phyloP scores from a whole-genome alignment of 1,140 invertebrate genomes.

The Stenopsyche tienmushanensis region DNA sequence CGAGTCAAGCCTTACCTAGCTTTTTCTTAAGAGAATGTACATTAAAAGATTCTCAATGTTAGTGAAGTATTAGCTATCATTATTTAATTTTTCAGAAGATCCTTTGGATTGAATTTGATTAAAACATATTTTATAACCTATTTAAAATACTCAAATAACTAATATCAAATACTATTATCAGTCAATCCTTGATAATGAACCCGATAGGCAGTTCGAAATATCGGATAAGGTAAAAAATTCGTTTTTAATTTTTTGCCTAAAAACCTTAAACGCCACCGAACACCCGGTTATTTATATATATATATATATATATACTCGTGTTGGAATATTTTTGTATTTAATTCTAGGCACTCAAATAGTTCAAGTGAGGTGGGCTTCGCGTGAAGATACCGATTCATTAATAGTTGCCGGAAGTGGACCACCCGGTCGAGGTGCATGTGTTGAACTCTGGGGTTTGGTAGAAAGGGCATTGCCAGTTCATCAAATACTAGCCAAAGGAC shows the following conservation, averaged over 20 bases:
- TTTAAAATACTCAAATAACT: no score
- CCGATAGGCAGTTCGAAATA: no score
- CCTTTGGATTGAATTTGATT: not conserved
- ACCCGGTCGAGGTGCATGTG: conserved; percentile 60
- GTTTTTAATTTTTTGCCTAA: no score
- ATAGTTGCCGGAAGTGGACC: conserved; percentile 68
- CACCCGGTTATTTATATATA: conserved; percentile 1
- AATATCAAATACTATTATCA: no score
- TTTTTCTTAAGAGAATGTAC: conserved; percentile 73
- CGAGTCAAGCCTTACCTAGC: conserved; percentile 74
- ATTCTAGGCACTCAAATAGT: conserved; percentile 54
- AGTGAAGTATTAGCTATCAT: conserved; percentile 25
- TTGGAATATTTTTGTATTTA: conserved; percentile 1
- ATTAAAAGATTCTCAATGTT: conserved; percentile 53
- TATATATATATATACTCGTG: not conserved
- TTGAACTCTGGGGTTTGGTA: conserved; percentile 85
- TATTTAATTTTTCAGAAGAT: conserved; percentile 1
- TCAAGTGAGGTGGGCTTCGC: conserved; percentile 76
- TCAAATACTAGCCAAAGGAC: conserved; percentile 63
- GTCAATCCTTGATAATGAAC: no score
- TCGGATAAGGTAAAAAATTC: no score
- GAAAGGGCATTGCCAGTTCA: conserved; percentile 78
- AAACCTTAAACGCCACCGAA: no score
- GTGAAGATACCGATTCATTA: conserved; percentile 80
- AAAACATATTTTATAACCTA: not conserved